These are phyloP conservation scores for Drosophila testacea DNA, from an alignment of 2,888 invertebrate species.

Conservation along the genomic window DNA sequence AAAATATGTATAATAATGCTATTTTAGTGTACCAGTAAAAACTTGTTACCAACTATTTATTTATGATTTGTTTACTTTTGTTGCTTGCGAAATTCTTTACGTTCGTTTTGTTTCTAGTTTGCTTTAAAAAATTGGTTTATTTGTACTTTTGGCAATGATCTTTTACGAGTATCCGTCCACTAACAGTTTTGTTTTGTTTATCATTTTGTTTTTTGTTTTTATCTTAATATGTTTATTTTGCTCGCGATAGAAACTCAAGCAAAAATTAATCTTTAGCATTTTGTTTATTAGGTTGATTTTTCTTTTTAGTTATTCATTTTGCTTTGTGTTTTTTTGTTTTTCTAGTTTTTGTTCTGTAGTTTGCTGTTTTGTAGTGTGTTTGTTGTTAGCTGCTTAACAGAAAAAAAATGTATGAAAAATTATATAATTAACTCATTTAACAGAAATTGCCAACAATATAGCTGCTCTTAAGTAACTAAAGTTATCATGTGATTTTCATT, in stretches of 20 bases:
- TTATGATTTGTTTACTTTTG: conserved; percentile 40
- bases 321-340: conserved; percentile 38
- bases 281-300: conserved; percentile 39
- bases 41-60: conserved; percentile 68
- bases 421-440: conserved; percentile 63
- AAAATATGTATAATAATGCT: conserved; percentile 24
- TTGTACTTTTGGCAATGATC: conserved; percentile 85
- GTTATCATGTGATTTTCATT: conserved; percentile 32
- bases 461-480: conserved; percentile 69
- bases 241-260: conserved; percentile 60
- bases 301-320: conserved; percentile 18
- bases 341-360: conserved; percentile 61
- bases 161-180: conserved; percentile 74
- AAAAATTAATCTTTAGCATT: conserved; percentile 62
- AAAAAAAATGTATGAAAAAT: conserved; percentile 32
- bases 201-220: conserved; percentile 38
- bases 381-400: conserved; percentile 46
- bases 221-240: conserved; percentile 55
- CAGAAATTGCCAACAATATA: conserved; percentile 64
- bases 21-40: conserved; percentile 58
- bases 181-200: conserved; percentile 72
- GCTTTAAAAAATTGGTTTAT: conserved; percentile 79
- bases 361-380: conserved; percentile 49
- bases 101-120: conserved; percentile 70
- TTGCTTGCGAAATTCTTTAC: conserved; percentile 74